Conservation (phyloP, 2,888 invertebrate genomes). For the Phyto melanocephala region DNA sequence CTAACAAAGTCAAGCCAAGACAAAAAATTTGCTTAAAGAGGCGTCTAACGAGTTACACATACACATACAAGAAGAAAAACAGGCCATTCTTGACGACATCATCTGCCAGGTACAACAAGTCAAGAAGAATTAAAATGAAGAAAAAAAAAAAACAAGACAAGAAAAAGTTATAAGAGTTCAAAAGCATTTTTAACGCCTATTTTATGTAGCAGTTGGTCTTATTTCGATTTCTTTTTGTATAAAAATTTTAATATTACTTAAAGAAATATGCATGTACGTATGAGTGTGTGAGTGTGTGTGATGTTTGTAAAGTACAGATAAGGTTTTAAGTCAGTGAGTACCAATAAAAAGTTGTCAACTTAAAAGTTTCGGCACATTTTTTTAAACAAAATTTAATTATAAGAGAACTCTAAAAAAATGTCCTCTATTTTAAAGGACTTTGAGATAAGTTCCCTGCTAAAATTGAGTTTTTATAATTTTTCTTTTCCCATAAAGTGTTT, state of each 20-base stretch:
- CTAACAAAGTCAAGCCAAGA: neutral
- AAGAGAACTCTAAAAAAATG: too few species aligned
- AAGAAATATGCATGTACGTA: neutral
- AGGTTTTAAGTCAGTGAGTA: too few species aligned
- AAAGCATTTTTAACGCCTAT: constrained; percentile 33
- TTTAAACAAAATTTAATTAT: too few species aligned
- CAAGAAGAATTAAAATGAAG: constrained; percentile 28
- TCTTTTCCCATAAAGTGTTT: too few species aligned
- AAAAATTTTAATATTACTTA: neutral
- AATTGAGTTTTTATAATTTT: too few species aligned
- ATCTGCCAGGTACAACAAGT: constrained; percentile 43
- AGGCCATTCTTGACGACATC: constrained; percentile 18
- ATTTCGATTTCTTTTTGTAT: constrained; percentile 1
- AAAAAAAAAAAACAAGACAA: constrained; percentile 62
- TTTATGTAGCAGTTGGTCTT: constrained; percentile 38
- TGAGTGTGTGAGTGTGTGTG: too few species aligned
- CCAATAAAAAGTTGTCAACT: too few species aligned
- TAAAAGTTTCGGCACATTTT: too few species aligned
- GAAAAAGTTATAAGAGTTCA: constrained; percentile 49
- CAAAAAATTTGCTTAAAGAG: neutral
- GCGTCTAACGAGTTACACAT: neutral
- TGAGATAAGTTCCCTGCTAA: too few species aligned
- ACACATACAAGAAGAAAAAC: neutral
- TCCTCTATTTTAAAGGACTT: too few species aligned
- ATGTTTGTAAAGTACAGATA: too few species aligned